These are phyloP conservation scores for Emmelina monodactyla DNA, from an alignment of 2,888 invertebrate genomes.

Conservation along the genomic window DNA sequence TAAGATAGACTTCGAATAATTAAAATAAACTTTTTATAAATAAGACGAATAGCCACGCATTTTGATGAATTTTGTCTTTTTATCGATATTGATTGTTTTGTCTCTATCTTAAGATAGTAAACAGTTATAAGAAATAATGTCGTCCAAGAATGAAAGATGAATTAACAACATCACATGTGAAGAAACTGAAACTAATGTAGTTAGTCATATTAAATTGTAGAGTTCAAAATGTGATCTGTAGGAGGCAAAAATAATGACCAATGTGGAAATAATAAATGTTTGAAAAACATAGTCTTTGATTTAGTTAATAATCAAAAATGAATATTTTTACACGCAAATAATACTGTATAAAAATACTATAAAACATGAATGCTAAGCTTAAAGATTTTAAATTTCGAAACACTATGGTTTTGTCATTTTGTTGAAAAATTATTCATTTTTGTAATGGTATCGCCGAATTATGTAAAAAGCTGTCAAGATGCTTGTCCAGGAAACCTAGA, in stretches of 20 bases:
- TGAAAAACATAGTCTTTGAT: constrained; percentile 18
- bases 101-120: too few relatives aligned
- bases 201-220: constrained; percentile 16
- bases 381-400: too few relatives aligned
- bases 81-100: constrained; percentile 28
- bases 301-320: constrained; percentile 18
- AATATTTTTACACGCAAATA: constrained; percentile 20
- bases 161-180: constrained; percentile 9
- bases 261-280: constrained; percentile 62
- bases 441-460: too few relatives aligned
- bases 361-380: too few relatives aligned
- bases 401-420: too few relatives aligned
- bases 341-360: too few relatives aligned
- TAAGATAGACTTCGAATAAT: not conserved
- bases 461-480: constrained; percentile 64
- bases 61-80: constrained; percentile 54
- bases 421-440: too few relatives aligned
- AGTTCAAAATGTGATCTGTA: constrained; percentile 48
- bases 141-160: constrained; percentile 31
- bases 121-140: constrained; percentile 25
- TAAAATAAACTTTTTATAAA: not conserved
- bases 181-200: constrained; percentile 19
- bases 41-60: constrained; percentile 29
- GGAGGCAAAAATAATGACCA: constrained; percentile 49
- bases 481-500: constrained; percentile 40